phyloP scores from a whole-genome alignment of 2,888 invertebrate species.

The Liodrosophila aerea region DNA sequence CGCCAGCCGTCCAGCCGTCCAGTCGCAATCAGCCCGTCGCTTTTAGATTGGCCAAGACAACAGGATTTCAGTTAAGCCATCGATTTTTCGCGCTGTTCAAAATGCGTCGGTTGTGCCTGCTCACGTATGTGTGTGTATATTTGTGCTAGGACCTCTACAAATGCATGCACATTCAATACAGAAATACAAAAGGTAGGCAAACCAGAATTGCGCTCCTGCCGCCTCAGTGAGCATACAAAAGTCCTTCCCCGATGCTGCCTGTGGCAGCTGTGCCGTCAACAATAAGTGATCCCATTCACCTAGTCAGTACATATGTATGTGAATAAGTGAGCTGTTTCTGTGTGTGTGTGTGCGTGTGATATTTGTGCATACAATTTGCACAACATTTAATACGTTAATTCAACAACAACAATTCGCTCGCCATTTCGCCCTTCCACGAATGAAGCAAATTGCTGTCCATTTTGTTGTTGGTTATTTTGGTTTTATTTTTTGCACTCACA shows the following conservation, averaged over 20 bases:
- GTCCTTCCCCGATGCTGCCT: slow-evolving; percentile 34
- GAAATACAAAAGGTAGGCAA: slow-evolving; percentile 20
- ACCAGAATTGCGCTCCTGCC: slow-evolving; percentile 28
- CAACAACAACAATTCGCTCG: slow-evolving; percentile 24
- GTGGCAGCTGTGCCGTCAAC: slow-evolving; percentile 35
- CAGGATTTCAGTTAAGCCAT: slow-evolving; percentile 44
- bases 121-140: slow-evolving; percentile 3
- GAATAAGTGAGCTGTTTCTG: slow-evolving; percentile 5
- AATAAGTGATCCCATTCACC: slow-evolving; percentile 41
- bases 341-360: slow-evolving; percentile 29
- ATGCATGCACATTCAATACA: slow-evolving; percentile 18
- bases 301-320: slow-evolving; percentile 22
- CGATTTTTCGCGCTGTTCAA: slow-evolving; percentile 59
- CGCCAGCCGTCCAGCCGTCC: slow-evolving; percentile 43
- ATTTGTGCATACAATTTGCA: slow-evolving; percentile 71
- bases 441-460: slow-evolving; percentile 67
- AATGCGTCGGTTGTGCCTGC: slow-evolving; percentile 37
- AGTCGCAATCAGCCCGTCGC: slow-evolving; percentile 11
- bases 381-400: slow-evolving; percentile 26
- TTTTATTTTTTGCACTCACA: slow-evolving; percentile 29
- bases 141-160: slow-evolving; percentile 40
- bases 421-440: slow-evolving; percentile 62
- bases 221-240: too few species aligned
- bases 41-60: slow-evolving; percentile 31
- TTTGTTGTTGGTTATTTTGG: slow-evolving; percentile 5